Evolutionary conservation across 2,888 invertebrate genomes (phyloP).

Genomic region (Nemotelus nigrinus): DNA sequence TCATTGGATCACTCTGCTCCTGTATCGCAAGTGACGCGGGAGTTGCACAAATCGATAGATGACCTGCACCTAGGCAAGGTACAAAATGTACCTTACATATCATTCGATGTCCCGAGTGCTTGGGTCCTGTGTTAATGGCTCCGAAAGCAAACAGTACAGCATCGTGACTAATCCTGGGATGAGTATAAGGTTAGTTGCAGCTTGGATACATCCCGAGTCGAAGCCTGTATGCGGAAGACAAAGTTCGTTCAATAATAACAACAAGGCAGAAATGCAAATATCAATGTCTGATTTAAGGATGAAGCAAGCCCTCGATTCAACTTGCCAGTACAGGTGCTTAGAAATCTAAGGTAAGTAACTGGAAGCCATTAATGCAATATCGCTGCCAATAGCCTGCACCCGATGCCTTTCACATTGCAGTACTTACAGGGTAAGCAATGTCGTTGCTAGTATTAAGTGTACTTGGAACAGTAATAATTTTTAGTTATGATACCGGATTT

Average conservation of each 20-base stretch:
- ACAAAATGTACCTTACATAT: conserved; percentile 25
- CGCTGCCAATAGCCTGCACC: conserved; percentile 2
- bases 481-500: conserved; percentile 20
- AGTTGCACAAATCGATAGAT: conserved; percentile 9
- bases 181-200: conserved; percentile 23
- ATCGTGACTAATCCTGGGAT: conserved; percentile 32
- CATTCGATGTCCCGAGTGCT: conserved; percentile 13
- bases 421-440: background rate
- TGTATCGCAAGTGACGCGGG: background rate
- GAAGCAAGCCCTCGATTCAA: conserved; percentile 1
- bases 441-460: conserved; percentile 12
- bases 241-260: conserved; percentile 34
- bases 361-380: conserved; percentile 6
- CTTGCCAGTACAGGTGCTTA: background rate
- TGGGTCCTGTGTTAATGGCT: conserved; percentile 35
- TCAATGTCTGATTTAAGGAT: conserved; percentile 7
- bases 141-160: conserved; percentile 30
- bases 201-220: background rate
- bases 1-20: background rate
- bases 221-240: conserved; percentile 1
- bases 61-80: background rate
- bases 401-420: background rate
- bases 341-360: background rate
- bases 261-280: conserved; percentile 9
- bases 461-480: conserved; percentile 22